Conservation (phyloP, 2,797 vertebrate genomes). For the Microchirus variegatus region DNA sequence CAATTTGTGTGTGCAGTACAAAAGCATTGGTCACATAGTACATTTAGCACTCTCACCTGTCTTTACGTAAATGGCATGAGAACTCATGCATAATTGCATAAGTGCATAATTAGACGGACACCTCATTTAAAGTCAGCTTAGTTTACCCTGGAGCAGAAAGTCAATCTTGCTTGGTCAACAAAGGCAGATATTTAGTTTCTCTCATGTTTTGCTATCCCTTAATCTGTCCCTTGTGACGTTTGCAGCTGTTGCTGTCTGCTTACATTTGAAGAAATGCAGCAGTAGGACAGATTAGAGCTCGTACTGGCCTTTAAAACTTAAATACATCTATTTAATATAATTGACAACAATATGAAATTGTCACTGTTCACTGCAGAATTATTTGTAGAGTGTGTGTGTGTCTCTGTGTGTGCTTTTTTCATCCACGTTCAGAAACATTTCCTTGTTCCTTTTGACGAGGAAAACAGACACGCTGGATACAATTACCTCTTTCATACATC, state of each 20-base stretch:
- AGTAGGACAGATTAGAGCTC: neutral
- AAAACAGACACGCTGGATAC: constrained; percentile 47
- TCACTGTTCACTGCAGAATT: neutral
- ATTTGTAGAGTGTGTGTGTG: neutral
- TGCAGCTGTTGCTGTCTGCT: constrained; percentile 46
- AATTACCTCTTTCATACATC: constrained; percentile 50
- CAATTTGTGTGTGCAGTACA: no score
- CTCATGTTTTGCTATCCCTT: constrained; percentile 29
- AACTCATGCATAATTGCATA: no score
- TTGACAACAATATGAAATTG: no score
- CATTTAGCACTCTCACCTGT: constrained; percentile 26
- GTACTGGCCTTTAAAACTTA: constrained; percentile 1
- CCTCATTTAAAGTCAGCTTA: constrained; percentile 45
- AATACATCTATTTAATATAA: neutral
- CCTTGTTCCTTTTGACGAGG: constrained; percentile 22
- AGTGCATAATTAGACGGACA: constrained; percentile 59
- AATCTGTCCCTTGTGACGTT: constrained; percentile 30
- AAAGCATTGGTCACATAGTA: constrained; percentile 27
- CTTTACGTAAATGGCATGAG: constrained; percentile 33
- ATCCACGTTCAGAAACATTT: constrained; percentile 14
- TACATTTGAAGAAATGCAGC: constrained; percentile 25
- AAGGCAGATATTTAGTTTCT: constrained; percentile 25
- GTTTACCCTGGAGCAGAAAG: constrained; percentile 41
- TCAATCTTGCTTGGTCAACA: constrained; percentile 38
- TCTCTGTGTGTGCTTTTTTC: neutral